phyloP scores from a whole-genome alignment of 2,888 invertebrate genomes.

The Phlogophora meticulosa region DNA sequence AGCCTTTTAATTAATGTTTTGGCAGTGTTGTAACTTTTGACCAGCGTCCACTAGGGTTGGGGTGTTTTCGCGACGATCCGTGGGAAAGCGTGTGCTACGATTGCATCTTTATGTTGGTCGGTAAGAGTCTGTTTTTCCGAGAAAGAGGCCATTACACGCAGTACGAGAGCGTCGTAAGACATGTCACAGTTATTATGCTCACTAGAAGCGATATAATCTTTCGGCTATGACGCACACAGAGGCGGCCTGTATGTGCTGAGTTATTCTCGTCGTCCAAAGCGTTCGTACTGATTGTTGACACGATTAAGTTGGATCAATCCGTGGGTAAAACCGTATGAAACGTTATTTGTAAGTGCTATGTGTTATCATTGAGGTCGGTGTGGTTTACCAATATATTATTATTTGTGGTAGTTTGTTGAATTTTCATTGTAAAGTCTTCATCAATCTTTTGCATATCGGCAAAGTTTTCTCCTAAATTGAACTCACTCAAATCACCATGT shows the following conservation, averaged over 20 bases:
- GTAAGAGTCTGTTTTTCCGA: constrained; percentile 86
- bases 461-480: neutral
- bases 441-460: neutral
- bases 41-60: constrained; percentile 81
- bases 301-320: constrained; percentile 76
- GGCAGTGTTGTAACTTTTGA: constrained; percentile 81
- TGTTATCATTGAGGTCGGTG: constrained; percentile 45
- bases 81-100: constrained; percentile 84
- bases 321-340: constrained; percentile 62
- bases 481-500: neutral
- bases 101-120: constrained; percentile 87
- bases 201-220: constrained; percentile 89
- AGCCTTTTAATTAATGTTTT: constrained; percentile 89
- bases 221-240: constrained; percentile 84
- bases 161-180: constrained; percentile 87
- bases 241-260: constrained; percentile 76
- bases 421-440: neutral
- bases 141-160: constrained; percentile 87
- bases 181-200: constrained; percentile 91
- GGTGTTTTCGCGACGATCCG: constrained; percentile 82
- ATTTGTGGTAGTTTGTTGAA: neutral
- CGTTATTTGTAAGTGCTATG: constrained; percentile 59
- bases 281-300: constrained; percentile 79
- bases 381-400: constrained; percentile 15
- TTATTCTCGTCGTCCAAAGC: constrained; percentile 78